Evolutionary conservation across 2,113 vertebrate genomes (phyloP).

Genomic region (Rafetus swinhoei): DNA sequence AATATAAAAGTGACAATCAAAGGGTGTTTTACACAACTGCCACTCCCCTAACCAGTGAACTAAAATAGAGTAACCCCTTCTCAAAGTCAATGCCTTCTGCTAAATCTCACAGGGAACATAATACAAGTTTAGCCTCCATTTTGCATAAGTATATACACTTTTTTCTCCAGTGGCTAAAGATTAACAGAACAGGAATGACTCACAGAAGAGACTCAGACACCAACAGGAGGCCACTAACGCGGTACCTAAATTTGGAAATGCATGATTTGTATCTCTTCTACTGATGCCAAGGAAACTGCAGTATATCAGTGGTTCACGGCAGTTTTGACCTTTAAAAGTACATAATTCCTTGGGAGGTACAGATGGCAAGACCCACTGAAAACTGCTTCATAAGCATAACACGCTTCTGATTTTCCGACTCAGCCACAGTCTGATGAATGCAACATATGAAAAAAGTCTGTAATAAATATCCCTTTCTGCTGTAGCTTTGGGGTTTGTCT

Average conservation of each 20-base stretch:
- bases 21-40: neutral
- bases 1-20: neutral
- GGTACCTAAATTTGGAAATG: constrained; percentile 46
- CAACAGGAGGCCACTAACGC: neutral
- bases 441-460: neutral
- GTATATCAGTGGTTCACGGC: neutral
- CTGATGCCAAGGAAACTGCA: constrained; percentile 28
- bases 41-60: neutral
- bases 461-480: neutral
- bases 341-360: constrained; percentile 15
- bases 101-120: neutral
- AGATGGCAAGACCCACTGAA: constrained; percentile 24
- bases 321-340: constrained; percentile 49
- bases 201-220: neutral
- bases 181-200: neutral
- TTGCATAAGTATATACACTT: neutral
- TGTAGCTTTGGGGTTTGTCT: neutral
- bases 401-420: neutral
- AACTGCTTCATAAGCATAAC: neutral
- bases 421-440: neutral
- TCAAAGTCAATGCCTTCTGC: neutral
- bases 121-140: neutral
- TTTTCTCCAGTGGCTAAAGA: neutral
- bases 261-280: constrained; percentile 43
- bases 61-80: neutral